These are phyloP conservation scores for Drosophila buzzatii DNA, from an alignment of 2,888 invertebrate species.

Conservation along the genomic window DNA sequence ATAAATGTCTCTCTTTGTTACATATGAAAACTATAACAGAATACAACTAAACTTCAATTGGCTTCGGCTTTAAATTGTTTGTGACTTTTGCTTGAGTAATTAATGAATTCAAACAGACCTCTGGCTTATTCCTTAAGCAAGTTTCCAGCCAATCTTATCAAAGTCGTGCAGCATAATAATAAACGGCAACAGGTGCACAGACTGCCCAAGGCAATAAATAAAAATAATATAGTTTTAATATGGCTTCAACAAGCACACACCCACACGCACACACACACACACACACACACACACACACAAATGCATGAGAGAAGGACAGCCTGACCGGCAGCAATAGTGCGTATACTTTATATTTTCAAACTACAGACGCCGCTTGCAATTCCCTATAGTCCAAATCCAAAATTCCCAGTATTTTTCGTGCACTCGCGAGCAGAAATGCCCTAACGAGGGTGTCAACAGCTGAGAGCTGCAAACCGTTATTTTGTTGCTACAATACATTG, in stretches of 20 bases:
- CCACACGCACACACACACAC: slow-evolving; percentile 7
- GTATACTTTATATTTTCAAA: slow-evolving; percentile 62
- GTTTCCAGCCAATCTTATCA: neutral
- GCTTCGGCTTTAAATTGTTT: neutral
- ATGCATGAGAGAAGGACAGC: neutral
- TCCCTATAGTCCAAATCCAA: slow-evolving; percentile 35
- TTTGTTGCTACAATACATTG: slow-evolving; percentile 53
- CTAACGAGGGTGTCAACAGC: slow-evolving; percentile 63
- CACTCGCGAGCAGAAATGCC: slow-evolving; percentile 12
- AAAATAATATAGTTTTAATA: slow-evolving; percentile 34
- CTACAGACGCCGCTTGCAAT: slow-evolving; percentile 45
- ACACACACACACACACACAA: slow-evolving; percentile 5
- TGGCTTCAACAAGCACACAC: slow-evolving; percentile 7
- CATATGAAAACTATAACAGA: neutral
- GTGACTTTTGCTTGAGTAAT: neutral
- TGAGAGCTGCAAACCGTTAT: slow-evolving; percentile 73
- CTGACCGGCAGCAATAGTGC: slow-evolving; percentile 57
- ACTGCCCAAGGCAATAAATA: slow-evolving; percentile 13
- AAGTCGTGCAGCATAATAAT: neutral
- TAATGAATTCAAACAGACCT: neutral
- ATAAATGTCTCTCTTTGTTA: slow-evolving; percentile 34
- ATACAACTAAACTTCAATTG: neutral
- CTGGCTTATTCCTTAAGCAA: neutral
- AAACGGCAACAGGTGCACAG: slow-evolving; percentile 62
- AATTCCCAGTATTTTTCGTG: slow-evolving; percentile 49